phyloP scores from a whole-genome alignment of 2,888 invertebrate genomes.

The Corythucha ciliata region DNA sequence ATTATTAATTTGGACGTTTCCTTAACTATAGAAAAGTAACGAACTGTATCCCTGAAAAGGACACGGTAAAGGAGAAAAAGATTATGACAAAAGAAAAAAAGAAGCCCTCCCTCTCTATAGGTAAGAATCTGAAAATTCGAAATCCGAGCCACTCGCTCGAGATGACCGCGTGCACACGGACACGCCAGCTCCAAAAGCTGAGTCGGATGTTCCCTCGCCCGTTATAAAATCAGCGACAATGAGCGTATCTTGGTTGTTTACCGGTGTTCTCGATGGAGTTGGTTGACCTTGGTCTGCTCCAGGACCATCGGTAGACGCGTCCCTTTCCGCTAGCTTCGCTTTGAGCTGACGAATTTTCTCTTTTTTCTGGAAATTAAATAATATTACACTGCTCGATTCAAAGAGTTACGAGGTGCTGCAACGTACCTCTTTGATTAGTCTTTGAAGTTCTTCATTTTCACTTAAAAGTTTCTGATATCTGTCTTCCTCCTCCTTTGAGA shows the following conservation, averaged over 20 bases:
- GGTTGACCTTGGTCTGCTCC: conserved; percentile 33
- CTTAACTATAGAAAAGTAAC: too few relatives aligned
- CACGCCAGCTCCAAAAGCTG: conserved; percentile 60
- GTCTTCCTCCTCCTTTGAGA: conserved; percentile 89
- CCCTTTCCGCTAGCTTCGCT: conserved; percentile 69
- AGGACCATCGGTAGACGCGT: conserved; percentile 50
- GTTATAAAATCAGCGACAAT: conserved; percentile 66
- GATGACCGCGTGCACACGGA: conserved; percentile 70
- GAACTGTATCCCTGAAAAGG: too few relatives aligned
- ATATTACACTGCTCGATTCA: too few relatives aligned
- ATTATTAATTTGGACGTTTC: too few relatives aligned
- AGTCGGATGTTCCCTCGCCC: conserved; percentile 70
- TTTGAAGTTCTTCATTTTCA: conserved; percentile 94
- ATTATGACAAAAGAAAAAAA: too few relatives aligned
- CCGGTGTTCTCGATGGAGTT: conserved; percentile 39
- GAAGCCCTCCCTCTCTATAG: conserved; percentile 46
- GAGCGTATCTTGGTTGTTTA: conserved; percentile 54
- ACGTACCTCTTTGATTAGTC: conserved; percentile 80
- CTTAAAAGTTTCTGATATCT: conserved; percentile 80
- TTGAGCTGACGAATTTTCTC: conserved; percentile 75
- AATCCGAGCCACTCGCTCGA: conserved; percentile 74
- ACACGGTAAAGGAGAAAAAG: too few relatives aligned
- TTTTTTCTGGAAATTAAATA: conserved; percentile 59
- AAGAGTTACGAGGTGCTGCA: too few relatives aligned
- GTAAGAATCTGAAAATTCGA: conserved; percentile 82